phyloP scores from a whole-genome alignment of 2,113 vertebrate genomes.

The Gracilinanus agilis region DNA sequence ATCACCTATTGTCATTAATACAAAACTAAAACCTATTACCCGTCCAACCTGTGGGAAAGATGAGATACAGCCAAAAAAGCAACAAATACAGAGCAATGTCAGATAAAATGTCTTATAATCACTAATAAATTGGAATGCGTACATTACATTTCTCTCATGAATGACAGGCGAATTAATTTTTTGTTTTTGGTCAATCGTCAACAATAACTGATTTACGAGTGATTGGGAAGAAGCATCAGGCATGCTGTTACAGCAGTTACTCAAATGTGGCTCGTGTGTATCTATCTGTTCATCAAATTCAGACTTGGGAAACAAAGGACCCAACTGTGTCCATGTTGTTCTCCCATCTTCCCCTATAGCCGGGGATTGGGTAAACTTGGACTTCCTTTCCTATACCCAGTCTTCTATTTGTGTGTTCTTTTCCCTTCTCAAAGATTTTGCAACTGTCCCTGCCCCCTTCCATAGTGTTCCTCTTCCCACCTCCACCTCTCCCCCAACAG shows the following conservation, averaged over 20 bases:
- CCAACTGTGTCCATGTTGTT: neutral
- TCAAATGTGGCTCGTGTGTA: neutral
- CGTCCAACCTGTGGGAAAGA: conserved; percentile 68
- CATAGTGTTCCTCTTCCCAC: neutral
- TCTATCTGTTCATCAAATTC: accelerated
- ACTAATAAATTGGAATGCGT: conserved; percentile 69
- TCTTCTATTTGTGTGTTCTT: neutral
- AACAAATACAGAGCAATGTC: conserved; percentile 52
- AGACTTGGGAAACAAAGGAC: accelerated
- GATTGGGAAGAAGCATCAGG: neutral
- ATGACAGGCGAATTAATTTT: conserved; percentile 75
- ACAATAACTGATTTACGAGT: conserved; percentile 69
- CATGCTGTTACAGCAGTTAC: neutral
- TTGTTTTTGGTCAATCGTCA: conserved; percentile 63
- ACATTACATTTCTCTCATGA: conserved; percentile 59
- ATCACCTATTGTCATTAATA: conserved; percentile 73
- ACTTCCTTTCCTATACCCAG: neutral
- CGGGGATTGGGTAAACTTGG: neutral
- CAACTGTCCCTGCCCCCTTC: neutral
- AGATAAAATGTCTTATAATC: conserved; percentile 66
- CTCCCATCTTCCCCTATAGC: neutral
- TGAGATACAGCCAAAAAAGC: conserved; percentile 54
- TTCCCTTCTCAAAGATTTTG: no score
- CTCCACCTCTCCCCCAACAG: neutral
- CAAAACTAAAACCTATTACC: conserved; percentile 67